Base-by-base conservation (phyloP, 2,888 invertebrate species). In the Rapana venosa region DNA sequence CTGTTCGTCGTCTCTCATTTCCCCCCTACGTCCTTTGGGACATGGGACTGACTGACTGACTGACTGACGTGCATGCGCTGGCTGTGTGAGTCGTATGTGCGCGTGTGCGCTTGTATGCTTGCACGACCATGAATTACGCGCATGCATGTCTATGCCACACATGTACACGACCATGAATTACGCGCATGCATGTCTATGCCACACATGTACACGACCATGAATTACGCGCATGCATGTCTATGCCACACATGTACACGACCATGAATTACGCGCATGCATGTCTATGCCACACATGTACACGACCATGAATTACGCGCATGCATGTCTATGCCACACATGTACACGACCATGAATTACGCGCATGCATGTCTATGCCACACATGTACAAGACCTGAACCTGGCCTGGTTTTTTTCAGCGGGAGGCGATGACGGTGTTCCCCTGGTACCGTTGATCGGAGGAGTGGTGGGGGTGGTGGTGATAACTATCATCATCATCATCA, bases 381-480 rank as follows among this genome's bases (percentile, higher is more conserved):
- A 26, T 26, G 26, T 66, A 26, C 17, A 26, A 22, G 66, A 66
- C 66, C 13, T 66, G 17, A 22, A 2, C 2, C 17, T 17, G 17
- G 13, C 66, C 2, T 66, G 66, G 11, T 17, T 61, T 17, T 66
- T 22, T 22, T 17, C 17, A 26, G 20, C 5, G 17, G 13, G 20
- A 17, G 66, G 26, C 26, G 20, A 66, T 17, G 66, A 66, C 26
- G 66, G 26, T 66, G 2, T 17, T 66, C 20, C 26, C 26, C 30
- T 13, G 66, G 70, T 4, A 61, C 13, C n/a, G 8, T 13, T n/a
- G 30, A 32, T n/a, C n/a, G 87, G 20, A 30, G 70, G n/a, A 66
- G n/a, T 32, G 35, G 87, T 20, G 36, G 87, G 15, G 61, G 87
- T 61, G 66, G 87, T 61, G 32, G 70, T 61, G 32, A 35, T 61